Evolutionary conservation across 2,113 vertebrate species (phyloP), one percentile per base, ranked within the genome.

Genomic region (Epinephelus lanceolatus): DNA sequence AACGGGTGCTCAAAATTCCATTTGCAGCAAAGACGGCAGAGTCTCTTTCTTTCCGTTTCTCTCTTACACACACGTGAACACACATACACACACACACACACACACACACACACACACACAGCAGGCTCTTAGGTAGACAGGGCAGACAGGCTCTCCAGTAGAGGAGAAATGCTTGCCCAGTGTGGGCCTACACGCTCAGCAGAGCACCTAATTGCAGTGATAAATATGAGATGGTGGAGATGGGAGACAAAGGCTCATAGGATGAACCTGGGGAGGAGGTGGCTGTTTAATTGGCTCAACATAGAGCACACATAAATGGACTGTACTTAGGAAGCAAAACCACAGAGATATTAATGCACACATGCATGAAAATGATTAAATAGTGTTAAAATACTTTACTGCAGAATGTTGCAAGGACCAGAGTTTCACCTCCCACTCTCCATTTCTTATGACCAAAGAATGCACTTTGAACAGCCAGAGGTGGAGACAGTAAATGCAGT

Each of bases 151-250:
- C 67, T 79, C 71, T 86, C 69, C 61, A 65, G 76, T 78, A 75
- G 45, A 79, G 86, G 73, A 85, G 85, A 72, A 88, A 76, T 33
- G 73, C 66, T 78, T 7, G 51, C 86, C 80, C 89, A 78, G 69
- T 81, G 81, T 60, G 86, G 60, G 87, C 63, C 86, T 78, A 30
- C 72, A 81, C 37, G 90, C 91, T 92, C 84, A 80, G 87, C 91
- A 84, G 87, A 92, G 83, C 90, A 9, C 70, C 80, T 93, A 93
- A 94, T 92, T 93, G 84, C 87, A 86, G 75, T 91, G 90, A 92
- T 91, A 89, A 91, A 91, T 88, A 89, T 66, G 91, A 89, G 79
- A 74, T 79, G 68, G 61, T 66, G 45, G 67, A 74, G 76, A 83
- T 53, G 42, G 19, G 62, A 88, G 75, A 87, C 56, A 63, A 67